Base-by-base conservation (phyloP, 2,888 invertebrate species). In the Noctua fimbriata region DNA sequence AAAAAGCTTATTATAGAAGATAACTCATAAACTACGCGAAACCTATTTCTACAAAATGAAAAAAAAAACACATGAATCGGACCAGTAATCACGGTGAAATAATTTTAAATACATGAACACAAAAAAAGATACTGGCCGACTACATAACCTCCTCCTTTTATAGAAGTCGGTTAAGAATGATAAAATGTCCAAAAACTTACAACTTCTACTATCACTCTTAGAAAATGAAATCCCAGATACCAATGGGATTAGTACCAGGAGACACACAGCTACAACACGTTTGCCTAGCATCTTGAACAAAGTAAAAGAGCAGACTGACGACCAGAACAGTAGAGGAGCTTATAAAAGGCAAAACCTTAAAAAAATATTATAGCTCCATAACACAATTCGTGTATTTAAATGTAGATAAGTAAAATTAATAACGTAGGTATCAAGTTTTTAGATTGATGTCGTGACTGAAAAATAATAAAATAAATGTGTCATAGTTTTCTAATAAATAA, bases 131-230 rank as follows among this genome's bases (percentile, higher is more conserved):
- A 12, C 44, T 44, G 14, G 44, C 44, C 2, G 44, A 44, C 1
- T 44, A 47, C 47, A 47, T 4, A 47, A 47, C 47, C 16, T 14
- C 47, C 3, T 44, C 0, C 47, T 47, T 47, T 52, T 12, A 24
- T 55, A 55, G 55, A 12, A 55, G 55, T n/a, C 58, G 14, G 14
- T 14, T 14, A n/a, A 58, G 24, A n/a, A 32, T 63, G 63, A 32
- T 16, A 60, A 60, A 16, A n/a, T 60, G 2, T 7, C 28, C 28
- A 49, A 49, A 28, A 41, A 77, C 77, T 65, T 65, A 77, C 77
- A 0, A 18, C 18, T 9, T 0, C 0, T 0, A 4, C 6, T 36
- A 1, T 12, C 0, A 16, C n/a, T 49, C 0, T 2, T 0, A 49
- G 7, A 1, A 3, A 0, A 0, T 16, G 63, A 32, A 60, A 1